Percentiles rank a stretch among this genome's conserved stretches.
Conservation (phyloP, 2,797 vertebrate genomes). For the Vespertilio murinus region DNA sequence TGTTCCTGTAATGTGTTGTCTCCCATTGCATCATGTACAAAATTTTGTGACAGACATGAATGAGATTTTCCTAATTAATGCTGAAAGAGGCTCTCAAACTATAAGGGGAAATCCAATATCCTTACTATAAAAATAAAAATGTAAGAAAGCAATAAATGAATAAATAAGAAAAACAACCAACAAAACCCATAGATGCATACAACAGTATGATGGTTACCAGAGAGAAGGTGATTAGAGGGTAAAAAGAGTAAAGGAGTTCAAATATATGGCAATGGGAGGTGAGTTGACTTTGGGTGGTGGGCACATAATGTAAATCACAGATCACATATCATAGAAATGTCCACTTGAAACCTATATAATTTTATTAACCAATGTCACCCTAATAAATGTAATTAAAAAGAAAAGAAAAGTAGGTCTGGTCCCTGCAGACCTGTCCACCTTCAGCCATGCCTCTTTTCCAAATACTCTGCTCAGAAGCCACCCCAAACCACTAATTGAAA, state of each 20-base stretch:
- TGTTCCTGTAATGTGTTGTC: background rate
- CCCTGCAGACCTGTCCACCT: background rate
- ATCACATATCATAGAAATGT: background rate
- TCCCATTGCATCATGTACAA: background rate
- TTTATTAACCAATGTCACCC: background rate
- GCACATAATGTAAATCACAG: background rate
- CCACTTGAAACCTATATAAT: background rate
- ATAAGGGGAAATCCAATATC: background rate
- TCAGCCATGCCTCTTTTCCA: background rate
- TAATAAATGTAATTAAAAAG: background rate
- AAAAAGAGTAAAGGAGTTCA: background rate
- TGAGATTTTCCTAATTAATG: slow-evolving; percentile 9
- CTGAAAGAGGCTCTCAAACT: background rate
- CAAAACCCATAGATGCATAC: background rate
- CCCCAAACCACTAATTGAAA: background rate
- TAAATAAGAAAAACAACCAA: background rate
- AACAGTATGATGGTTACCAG: background rate
- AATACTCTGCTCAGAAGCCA: background rate
- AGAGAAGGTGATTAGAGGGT: background rate
- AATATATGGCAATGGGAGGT: background rate
- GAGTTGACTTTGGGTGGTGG: background rate
- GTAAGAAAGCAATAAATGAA: background rate
- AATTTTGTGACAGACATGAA: background rate
- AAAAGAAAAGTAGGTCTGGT: background rate
- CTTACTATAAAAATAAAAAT: background rate